Percentiles rank a stretch among this genome's conserved stretches.
phyloP scores from a whole-genome alignment of 2,113 vertebrate genomes.

The Orcinus orca region DNA sequence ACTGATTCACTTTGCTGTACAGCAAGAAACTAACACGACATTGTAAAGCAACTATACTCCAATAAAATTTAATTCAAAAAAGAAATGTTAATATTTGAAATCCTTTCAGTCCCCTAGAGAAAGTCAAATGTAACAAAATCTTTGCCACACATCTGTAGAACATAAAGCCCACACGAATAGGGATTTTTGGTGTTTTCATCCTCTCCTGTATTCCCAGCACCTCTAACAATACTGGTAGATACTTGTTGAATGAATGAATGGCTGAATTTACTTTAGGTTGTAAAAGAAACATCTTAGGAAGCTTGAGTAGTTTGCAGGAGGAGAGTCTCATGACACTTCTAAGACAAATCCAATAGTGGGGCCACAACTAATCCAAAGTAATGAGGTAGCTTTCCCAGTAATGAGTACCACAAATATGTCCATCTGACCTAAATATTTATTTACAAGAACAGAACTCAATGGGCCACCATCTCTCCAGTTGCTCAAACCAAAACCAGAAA shows the following conservation, averaged over 20 bases:
- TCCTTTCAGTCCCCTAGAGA: background rate
- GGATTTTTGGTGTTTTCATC: background rate
- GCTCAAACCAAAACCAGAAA: background rate
- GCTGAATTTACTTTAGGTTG: background rate
- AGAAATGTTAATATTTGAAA: background rate
- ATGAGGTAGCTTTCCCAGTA: background rate
- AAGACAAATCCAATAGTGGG: background rate
- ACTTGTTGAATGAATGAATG: background rate
- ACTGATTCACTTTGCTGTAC: too few species aligned
- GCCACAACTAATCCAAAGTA: background rate
- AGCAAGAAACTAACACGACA: too few species aligned
- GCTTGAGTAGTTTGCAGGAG: background rate
- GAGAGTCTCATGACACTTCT: background rate
- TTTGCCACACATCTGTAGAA: background rate
- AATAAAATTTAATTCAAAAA: background rate
- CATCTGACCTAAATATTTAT: background rate
- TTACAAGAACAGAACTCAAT: background rate
- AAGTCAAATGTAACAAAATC: background rate
- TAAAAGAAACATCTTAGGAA: background rate
- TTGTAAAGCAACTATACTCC: too few species aligned
- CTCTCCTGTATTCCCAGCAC: background rate
- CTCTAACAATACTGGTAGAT: background rate
- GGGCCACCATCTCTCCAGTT: background rate
- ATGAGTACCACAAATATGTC: background rate
- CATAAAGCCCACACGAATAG: background rate